Base-by-base conservation (phyloP, 2,113 vertebrate species). In the Lutjanus erythropterus region DNA sequence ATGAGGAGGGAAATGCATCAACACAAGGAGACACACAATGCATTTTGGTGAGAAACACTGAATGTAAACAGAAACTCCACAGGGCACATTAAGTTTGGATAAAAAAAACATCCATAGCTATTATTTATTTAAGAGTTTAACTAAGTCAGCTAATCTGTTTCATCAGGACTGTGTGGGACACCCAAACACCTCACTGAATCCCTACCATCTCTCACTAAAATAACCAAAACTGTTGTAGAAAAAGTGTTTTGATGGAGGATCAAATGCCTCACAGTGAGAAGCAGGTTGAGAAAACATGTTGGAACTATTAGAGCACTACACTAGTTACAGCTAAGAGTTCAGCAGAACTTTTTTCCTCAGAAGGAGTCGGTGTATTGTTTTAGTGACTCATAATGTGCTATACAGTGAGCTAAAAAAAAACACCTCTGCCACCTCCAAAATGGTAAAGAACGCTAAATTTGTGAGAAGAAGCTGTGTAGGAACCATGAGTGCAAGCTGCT, bases 331-430 rank as follows among this genome's bases (percentile, higher is more conserved):
- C 46, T 41, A 3, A 61, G 18, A 60, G 42, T 42, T 75, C 37
- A 65, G 18, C 27, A 64, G 23, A 59, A 23, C 52, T 31, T 58
- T 31, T 47, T 21, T 53, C 6, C 4, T 23, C 10, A 18, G 18
- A n/a, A 11, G 23, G 9, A 71, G 35, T 42, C 9, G 23, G 23
- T 46, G 33, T 42, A n/a, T 46, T 33, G 23, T 47, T 55, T 55
- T n/a, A 41, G 42, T 75, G 42, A 74, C 50, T 52, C 64, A 15
- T 69, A n/a, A 33, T 39, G 55, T 66, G 67, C 55, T 29, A 33
- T 21, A 35, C 27, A 3, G 19, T 44, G 33, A 71, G 33, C 27
- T 35, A 25, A 31, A 41, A 41, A 49, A 9, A 58, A 35, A 39
- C 9, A 16, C 31, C 53, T 39, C 23, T 52, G 65, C 39, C 46